phyloP scores from a whole-genome alignment of 2,888 invertebrate species.

The Pheosia gnoma region DNA sequence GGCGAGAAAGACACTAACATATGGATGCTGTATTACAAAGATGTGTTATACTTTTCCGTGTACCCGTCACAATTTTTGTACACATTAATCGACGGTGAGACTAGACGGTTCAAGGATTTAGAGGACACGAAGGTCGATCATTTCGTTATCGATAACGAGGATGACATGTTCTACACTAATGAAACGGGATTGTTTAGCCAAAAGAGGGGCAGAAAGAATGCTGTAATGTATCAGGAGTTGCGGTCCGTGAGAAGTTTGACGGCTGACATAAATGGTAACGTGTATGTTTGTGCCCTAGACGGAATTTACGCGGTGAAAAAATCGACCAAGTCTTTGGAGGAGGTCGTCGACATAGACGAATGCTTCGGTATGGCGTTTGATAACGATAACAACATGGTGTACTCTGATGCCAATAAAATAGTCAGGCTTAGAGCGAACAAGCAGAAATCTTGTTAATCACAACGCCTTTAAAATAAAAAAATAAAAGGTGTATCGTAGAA shows the following conservation, averaged over 20 bases:
- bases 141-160: constrained; percentile 62
- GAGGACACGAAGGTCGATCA: constrained; percentile 69
- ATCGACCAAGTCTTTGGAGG: constrained; percentile 40
- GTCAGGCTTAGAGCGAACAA: constrained; percentile 47
- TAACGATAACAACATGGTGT: constrained; percentile 64
- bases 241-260: constrained; percentile 52
- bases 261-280: constrained; percentile 54
- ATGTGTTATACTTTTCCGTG: constrained; percentile 58
- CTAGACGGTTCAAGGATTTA: constrained; percentile 55
- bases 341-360: constrained; percentile 52
- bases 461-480: not conserved
- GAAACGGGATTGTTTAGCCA: constrained; percentile 62
- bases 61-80: constrained; percentile 66
- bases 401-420: constrained; percentile 54
- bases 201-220: constrained; percentile 57
- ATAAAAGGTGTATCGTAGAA: not conserved
- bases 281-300: constrained; percentile 54
- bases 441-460: constrained; percentile 19
- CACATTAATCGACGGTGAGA: constrained; percentile 48
- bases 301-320: constrained; percentile 61
- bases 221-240: constrained; percentile 43
- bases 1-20: constrained; percentile 53
- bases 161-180: constrained; percentile 62
- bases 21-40: constrained; percentile 66
- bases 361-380: constrained; percentile 70